Base-by-base conservation (phyloP, 1,140 invertebrate species). In the Drosophila arizonae region DNA sequence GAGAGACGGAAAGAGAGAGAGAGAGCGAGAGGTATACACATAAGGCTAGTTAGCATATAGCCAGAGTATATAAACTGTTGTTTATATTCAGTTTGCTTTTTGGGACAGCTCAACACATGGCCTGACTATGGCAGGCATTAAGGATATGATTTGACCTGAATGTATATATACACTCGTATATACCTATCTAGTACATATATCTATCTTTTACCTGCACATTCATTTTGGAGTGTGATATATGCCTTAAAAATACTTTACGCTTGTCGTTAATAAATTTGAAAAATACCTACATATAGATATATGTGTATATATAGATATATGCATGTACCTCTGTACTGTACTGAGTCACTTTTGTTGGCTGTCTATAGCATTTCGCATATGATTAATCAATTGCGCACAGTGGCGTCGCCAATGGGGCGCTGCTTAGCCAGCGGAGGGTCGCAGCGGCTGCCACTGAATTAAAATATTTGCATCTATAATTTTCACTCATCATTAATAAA, bases 401-500 rank as follows among this genome's bases (percentile, higher is more conserved):
- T 10, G 68, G 61, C 72, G 72, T 72, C 61, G 61, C 3, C 60
- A 43, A 17, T 24, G 55, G 33, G 55, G 51, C n/a, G 24, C 4
- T 24, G 4, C 10, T n/a, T n/a, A 56, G 17, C 36, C 24, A 51
- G 11, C 11, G 48, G 48, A 24, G 48, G 26, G n/a, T 8, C 6
- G 26, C 11, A 28, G n/a, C 10, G 28, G 11, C 61, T 15, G 62
- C 36, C 62, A 5, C 70, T 67, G 63, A 13, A 5, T 48, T 45
- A 30, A 70, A 86, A 73, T 50, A 79, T 82, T 86, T 81, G 73
- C 54, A 79, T 81, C 87, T 76, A 51, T 54, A 50, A 82, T 88
- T 87, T 86, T 88, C 82, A 79, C 82, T 87, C 69, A 87, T 87
- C 82, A 87, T 87, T 87, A 87, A 87, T 88, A 87, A 87, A 39